Evolutionary conservation across 1,140 invertebrate genomes (phyloP).

Genomic region (Kradibia gibbosae): DNA sequence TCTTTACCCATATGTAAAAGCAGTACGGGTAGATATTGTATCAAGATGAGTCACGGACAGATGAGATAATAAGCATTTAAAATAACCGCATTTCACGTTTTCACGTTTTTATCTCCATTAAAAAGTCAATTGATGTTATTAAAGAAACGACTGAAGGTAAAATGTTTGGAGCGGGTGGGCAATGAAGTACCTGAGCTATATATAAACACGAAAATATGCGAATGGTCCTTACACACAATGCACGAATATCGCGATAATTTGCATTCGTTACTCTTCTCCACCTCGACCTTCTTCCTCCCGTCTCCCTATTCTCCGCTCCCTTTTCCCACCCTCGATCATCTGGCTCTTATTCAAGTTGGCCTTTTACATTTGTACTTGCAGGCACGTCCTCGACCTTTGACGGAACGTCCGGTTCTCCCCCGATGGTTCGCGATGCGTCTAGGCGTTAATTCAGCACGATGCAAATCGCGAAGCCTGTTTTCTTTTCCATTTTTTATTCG

Average conservation of each 20-base stretch:
- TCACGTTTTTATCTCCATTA: not conserved
- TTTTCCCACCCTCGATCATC: not conserved
- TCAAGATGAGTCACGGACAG: not conserved
- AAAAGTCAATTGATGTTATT: not conserved
- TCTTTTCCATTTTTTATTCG: slow-evolving; percentile 1
- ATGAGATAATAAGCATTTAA: not conserved
- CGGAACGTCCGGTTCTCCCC: slow-evolving; percentile 33
- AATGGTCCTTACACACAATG: not conserved
- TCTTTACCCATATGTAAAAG: not conserved
- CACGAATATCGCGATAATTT: not conserved
- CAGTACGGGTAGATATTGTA: not conserved
- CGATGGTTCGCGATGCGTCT: slow-evolving; percentile 12
- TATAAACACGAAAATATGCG: not conserved
- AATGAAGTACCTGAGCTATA: not conserved
- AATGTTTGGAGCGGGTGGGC: too few species aligned
- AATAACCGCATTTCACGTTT: not conserved
- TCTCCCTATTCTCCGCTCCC: slow-evolving; percentile 18
- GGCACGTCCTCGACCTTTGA: slow-evolving; percentile 53
- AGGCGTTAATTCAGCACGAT: slow-evolving; percentile 62
- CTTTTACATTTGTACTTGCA: not conserved
- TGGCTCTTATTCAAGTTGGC: not conserved
- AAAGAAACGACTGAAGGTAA: not conserved
- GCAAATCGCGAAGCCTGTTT: slow-evolving; percentile 54
- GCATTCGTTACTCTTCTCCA: not conserved
- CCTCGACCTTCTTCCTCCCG: not conserved